These are phyloP conservation scores for Geotrypetes seraphini DNA, from an alignment of 2,797 vertebrate genomes.

Conservation along the genomic window DNA sequence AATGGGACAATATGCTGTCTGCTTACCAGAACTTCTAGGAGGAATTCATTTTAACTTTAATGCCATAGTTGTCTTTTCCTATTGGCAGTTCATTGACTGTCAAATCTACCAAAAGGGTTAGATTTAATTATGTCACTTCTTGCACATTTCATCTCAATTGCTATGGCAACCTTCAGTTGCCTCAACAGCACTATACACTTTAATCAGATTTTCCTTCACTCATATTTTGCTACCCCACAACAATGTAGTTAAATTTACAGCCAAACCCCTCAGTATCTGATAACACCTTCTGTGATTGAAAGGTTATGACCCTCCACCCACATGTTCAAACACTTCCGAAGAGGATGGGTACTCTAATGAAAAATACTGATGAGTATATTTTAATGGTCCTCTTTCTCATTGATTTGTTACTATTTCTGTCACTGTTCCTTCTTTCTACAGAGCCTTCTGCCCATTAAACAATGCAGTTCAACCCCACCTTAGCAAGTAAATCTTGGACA, in stretches of 20 bases:
- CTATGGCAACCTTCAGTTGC: constrained; percentile 82
- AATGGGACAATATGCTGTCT: constrained; percentile 44
- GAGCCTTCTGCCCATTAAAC: constrained; percentile 5
- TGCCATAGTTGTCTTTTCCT: constrained; percentile 61
- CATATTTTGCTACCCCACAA: constrained; percentile 44
- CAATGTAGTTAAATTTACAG: constrained; percentile 51
- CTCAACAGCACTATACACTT: constrained; percentile 58
- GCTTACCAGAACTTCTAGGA: constrained; percentile 48
- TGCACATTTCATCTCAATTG: constrained; percentile 77
- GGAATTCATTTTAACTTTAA: constrained; percentile 67
- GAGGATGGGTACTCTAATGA: constrained; percentile 19
- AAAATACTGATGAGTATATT: constrained; percentile 7
- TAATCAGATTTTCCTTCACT: constrained; percentile 65
- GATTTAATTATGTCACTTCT: constrained; percentile 83
- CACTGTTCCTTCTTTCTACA: constrained; percentile 14
- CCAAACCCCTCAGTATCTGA: constrained; percentile 42
- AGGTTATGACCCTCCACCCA: constrained; percentile 22
- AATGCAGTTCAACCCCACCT: constrained; percentile 13
- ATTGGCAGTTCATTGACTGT: constrained; percentile 59
- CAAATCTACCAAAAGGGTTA: constrained; percentile 74
- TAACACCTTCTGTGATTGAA: constrained; percentile 38
- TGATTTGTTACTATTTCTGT: constrained; percentile 16
- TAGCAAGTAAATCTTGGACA: constrained; percentile 20
- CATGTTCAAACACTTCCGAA: constrained; percentile 29
- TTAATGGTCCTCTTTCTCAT: constrained; percentile 10